A percentile compares a stretch with the other conserved stretches of the same genome.
Conservation (phyloP, 2,888 invertebrate species). For the Caenorhabditis wallacei region DNA sequence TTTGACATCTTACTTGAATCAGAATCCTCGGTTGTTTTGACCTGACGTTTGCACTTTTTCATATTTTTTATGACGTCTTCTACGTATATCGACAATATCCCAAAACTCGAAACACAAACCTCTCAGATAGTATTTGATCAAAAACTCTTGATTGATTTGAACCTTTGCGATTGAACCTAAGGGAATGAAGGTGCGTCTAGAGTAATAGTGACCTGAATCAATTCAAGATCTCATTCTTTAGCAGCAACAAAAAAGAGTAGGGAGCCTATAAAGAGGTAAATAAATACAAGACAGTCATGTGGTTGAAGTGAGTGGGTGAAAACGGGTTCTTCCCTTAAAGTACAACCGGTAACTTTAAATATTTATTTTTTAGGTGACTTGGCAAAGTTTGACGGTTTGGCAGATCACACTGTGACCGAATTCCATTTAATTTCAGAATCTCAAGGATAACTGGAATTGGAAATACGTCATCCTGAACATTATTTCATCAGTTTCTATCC, state of each 20-base stretch:
- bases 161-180: constrained; percentile 38
- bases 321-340: constrained; percentile 51
- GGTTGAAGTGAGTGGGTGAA: constrained; percentile 40
- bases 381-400: constrained; percentile 30
- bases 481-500: constrained; percentile 5
- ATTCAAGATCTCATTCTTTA: constrained; percentile 15
- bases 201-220: constrained; percentile 38
- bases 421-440: constrained; percentile 2
- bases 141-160: constrained; percentile 24
- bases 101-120: background rate
- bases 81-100: background rate
- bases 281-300: constrained; percentile 52
- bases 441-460: constrained; percentile 7
- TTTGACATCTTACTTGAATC: background rate
- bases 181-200: constrained; percentile 25
- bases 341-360: constrained; percentile 45
- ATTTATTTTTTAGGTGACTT: constrained; percentile 49
- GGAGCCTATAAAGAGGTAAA: constrained; percentile 45
- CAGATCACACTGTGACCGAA: constrained; percentile 29
- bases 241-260: constrained; percentile 4
- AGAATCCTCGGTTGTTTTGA: background rate
- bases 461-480: background rate
- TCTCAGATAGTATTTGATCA: constrained; percentile 2
- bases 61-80: background rate
- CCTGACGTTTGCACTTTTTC: constrained; percentile 15